Evolutionary conservation across 2,888 invertebrate species (phyloP).

Genomic region (Eupithecia dodoneata): DNA sequence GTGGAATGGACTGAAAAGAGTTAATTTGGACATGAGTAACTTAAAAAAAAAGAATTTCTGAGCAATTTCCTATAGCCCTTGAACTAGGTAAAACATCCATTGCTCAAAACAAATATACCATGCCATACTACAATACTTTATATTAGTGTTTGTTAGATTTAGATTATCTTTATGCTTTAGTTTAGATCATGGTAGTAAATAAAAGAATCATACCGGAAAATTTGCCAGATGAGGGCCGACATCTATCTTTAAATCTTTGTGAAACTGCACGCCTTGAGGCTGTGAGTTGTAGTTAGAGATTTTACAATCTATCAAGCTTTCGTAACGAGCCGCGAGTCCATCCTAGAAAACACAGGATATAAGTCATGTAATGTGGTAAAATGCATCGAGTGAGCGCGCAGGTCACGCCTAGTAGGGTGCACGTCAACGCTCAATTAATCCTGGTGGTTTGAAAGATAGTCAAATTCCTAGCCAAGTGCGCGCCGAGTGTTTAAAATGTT

Average conservation of each 20-base stretch:
- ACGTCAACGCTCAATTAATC: conserved; percentile 38
- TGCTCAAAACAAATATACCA: not conserved
- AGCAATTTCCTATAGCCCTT: not conserved
- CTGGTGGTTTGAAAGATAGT: conserved; percentile 83
- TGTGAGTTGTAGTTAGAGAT: conserved; percentile 93
- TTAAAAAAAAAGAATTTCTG: not conserved
- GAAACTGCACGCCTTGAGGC: conserved; percentile 97
- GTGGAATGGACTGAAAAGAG: conserved; percentile 86
- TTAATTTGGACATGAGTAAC: not conserved
- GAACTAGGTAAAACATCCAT: not conserved
- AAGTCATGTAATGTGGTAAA: conserved; percentile 34
- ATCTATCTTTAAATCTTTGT: conserved; percentile 95
- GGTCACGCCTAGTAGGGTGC: not conserved
- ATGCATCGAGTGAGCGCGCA: not conserved
- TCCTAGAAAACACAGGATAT: conserved; percentile 79
- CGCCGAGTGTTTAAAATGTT: no score
- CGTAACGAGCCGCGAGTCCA: conserved; percentile 90
- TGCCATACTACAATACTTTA: not conserved
- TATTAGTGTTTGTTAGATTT: not conserved
- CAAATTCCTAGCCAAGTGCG: conserved; percentile 81
- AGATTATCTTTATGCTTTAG: not conserved
- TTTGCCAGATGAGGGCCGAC: conserved; percentile 93
- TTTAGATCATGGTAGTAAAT: conserved; percentile 51
- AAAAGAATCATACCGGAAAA: conserved; percentile 89
- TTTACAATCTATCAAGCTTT: conserved; percentile 95